A percentile compares a stretch with the other conserved stretches of the same genome.
phyloP scores from a whole-genome alignment of 2,888 invertebrate species.

The Leptinotarsa haldemani region DNA sequence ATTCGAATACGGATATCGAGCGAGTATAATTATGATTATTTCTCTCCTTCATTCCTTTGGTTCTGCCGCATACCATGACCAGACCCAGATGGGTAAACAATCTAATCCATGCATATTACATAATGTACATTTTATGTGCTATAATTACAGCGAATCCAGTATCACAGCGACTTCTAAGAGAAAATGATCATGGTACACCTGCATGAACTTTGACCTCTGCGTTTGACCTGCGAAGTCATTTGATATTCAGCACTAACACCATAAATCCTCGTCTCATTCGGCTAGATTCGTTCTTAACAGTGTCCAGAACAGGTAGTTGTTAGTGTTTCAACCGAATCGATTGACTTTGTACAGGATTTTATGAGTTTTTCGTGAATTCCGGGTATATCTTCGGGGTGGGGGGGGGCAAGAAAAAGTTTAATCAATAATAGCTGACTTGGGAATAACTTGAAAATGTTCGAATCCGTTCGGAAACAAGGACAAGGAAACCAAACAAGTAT shows the following conservation, averaged over 20 bases:
- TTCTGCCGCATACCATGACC: slow-evolving; percentile 4
- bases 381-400: too few relatives aligned
- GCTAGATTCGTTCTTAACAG: slow-evolving; percentile 22
- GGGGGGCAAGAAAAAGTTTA: too few relatives aligned
- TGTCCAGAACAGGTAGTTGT: slow-evolving; percentile 9
- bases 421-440: too few relatives aligned
- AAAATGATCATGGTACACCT: slow-evolving; percentile 32
- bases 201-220: slow-evolving; percentile 40
- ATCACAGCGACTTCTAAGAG: slow-evolving; percentile 19
- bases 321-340: neutral
- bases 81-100: slow-evolving; percentile 9
- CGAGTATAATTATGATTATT: neutral
- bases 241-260: slow-evolving; percentile 36
- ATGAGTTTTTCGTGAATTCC: neutral
- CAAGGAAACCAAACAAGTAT: too few relatives aligned
- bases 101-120: slow-evolving; percentile 17
- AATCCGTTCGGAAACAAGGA: too few relatives aligned
- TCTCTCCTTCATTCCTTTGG: neutral
- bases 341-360: neutral
- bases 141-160: slow-evolving; percentile 19
- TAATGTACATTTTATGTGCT: slow-evolving; percentile 19
- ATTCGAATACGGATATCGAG: neutral
- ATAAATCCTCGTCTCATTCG: slow-evolving; percentile 18
- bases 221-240: slow-evolving; percentile 40
- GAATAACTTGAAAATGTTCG: too few relatives aligned